Conservation (phyloP, 2,797 vertebrate genomes). For the Karalla daura region DNA sequence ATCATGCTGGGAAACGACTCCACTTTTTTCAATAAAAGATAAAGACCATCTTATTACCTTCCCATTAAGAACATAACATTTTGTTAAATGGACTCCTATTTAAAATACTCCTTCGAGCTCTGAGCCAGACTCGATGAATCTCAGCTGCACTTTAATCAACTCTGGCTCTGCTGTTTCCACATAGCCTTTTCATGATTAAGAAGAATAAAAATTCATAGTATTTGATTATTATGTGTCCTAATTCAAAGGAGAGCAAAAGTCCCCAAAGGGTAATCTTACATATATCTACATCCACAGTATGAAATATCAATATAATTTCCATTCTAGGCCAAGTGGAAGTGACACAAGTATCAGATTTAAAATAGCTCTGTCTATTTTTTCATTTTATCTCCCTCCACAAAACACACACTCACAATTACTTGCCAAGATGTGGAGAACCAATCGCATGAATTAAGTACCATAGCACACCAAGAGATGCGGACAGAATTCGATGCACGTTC, state of each 20-base stretch:
- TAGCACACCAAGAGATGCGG: slow-evolving; percentile 21
- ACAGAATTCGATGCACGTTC: slow-evolving; percentile 35
- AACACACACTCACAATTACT: slow-evolving; percentile 4
- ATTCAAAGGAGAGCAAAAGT: slow-evolving; percentile 77
- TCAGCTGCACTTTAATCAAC: slow-evolving; percentile 81
- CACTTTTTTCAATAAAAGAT: slow-evolving; percentile 81
- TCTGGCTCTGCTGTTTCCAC: slow-evolving; percentile 71
- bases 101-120: slow-evolving; percentile 81
- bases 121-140: slow-evolving; percentile 82
- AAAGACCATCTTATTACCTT: slow-evolving; percentile 84
- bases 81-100: slow-evolving; percentile 86
- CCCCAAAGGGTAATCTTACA: slow-evolving; percentile 79
- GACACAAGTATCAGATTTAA: slow-evolving; percentile 64
- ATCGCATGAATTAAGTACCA: slow-evolving; percentile 41
- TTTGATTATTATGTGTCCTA: slow-evolving; percentile 83
- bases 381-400: neutral
- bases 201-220: slow-evolving; percentile 85
- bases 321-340: slow-evolving; percentile 65
- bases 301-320: slow-evolving; percentile 80
- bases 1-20: slow-evolving; percentile 73
- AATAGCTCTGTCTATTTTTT: slow-evolving; percentile 28
- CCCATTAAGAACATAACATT: slow-evolving; percentile 85
- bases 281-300: slow-evolving; percentile 75
- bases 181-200: slow-evolving; percentile 79
- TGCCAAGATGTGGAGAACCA: slow-evolving; percentile 24